phyloP scores from a whole-genome alignment of 2,797 vertebrate genomes.

The Anabas testudineus region DNA sequence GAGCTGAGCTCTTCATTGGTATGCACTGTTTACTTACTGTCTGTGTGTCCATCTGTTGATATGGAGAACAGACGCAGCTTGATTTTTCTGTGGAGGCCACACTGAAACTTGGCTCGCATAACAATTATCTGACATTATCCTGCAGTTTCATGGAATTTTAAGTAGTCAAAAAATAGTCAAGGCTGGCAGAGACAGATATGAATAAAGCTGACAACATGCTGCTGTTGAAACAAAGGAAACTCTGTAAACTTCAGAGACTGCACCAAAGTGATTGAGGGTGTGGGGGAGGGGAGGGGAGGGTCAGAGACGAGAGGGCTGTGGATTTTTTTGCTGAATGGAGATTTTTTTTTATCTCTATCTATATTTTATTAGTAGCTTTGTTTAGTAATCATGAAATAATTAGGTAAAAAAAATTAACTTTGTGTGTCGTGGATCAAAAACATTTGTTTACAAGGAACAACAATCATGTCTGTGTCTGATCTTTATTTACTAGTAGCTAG shows the following conservation, averaged over 20 bases:
- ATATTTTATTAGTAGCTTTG: neutral
- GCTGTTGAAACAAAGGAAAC: constrained; percentile 12
- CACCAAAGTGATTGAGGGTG: neutral
- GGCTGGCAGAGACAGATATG: constrained; percentile 6
- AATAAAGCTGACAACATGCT: constrained; percentile 16
- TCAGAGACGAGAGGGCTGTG: neutral
- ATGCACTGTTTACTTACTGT: constrained; percentile 75
- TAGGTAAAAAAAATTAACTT: neutral
- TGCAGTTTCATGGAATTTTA: constrained; percentile 52
- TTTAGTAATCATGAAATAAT: neutral
- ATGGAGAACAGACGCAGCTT: constrained; percentile 61
- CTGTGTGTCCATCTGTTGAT: constrained; percentile 78
- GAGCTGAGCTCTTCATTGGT: constrained; percentile 75
- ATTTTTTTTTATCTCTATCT: neutral
- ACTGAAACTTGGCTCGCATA: constrained; percentile 62
- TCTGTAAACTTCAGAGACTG: constrained; percentile 14
- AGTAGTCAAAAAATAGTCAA: constrained; percentile 43
- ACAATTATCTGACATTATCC: constrained; percentile 65
- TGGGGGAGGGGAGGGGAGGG: neutral
- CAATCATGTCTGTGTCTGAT: neutral
- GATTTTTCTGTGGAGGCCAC: constrained; percentile 65
- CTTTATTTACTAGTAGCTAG: neutral
- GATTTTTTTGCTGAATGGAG: neutral
- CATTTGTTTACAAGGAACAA: neutral
- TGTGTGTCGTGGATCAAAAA: neutral